Conservation (phyloP, 2,888 invertebrate species). For the Empis livida region DNA sequence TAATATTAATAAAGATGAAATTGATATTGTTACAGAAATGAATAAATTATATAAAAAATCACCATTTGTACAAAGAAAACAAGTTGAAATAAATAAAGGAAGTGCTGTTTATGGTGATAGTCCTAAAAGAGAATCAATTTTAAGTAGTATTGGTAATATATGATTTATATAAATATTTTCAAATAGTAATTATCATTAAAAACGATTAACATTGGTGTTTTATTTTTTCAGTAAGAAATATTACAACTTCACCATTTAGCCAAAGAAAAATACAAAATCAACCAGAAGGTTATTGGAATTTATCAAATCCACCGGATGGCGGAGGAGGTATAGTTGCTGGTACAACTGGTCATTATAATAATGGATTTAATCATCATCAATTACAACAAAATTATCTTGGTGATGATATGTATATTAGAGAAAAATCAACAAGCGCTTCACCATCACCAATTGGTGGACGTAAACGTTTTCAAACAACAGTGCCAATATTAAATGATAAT, state of each 20-base stretch:
- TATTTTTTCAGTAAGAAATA: constrained; percentile 21
- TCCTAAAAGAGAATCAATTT: constrained; percentile 33
- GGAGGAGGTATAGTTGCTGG: constrained; percentile 12
- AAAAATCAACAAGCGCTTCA: constrained; percentile 4
- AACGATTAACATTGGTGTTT: not conserved
- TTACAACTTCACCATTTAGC: constrained; percentile 33
- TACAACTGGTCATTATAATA: constrained; percentile 19
- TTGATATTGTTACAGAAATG: constrained; percentile 22
- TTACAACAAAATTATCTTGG: constrained; percentile 11
- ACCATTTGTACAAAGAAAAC: constrained; percentile 33
- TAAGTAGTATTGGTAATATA: constrained; percentile 29
- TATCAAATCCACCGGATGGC: constrained; percentile 18
- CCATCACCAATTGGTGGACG: constrained; percentile 14
- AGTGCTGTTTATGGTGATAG: constrained; percentile 20
- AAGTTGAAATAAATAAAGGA: constrained; percentile 18
- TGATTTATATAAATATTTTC: not conserved
- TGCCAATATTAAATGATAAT: constrained; percentile 15
- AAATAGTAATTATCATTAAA: not conserved
- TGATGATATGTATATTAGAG: not conserved
- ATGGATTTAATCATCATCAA: constrained; percentile 10
- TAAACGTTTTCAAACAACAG: constrained; percentile 21
- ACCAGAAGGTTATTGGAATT: constrained; percentile 15
- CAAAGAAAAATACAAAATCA: constrained; percentile 28
- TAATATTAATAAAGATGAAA: constrained; percentile 14
- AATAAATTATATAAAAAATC: constrained; percentile 31